Evolutionary conservation across 2,888 invertebrate genomes (phyloP).

Genomic region (Cacoxenus indagator): DNA sequence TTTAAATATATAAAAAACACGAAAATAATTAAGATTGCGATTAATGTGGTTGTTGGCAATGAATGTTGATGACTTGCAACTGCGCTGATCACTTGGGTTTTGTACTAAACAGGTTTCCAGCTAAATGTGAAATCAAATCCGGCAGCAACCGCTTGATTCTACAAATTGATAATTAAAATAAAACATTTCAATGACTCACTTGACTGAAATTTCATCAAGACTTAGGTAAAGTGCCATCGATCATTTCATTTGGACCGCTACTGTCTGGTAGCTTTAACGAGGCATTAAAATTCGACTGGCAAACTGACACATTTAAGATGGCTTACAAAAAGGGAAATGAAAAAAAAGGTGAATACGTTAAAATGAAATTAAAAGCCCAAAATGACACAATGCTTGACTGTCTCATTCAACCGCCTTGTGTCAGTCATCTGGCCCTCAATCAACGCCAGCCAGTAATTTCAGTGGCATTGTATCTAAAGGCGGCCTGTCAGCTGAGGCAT

Average conservation of each 20-base stretch:
- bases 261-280: constrained; percentile 14
- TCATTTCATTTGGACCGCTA: not conserved
- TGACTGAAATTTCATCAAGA: not conserved
- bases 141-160: no score
- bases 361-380: not conserved
- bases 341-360: constrained; percentile 1
- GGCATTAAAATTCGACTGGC: constrained; percentile 7
- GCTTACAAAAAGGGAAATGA: not conserved
- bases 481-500: no score
- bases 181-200: not conserved
- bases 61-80: no score
- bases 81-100: no score
- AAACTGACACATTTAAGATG: not conserved
- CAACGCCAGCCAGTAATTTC: constrained; percentile 39
- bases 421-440: constrained; percentile 45
- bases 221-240: not conserved
- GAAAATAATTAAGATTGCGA: no score
- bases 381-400: constrained; percentile 15
- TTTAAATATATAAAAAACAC: no score
- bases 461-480: constrained; percentile 2
- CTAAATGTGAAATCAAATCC: no score
- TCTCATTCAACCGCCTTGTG: not conserved
- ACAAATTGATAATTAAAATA: not conserved
- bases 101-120: no score
- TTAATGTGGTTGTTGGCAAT: no score